Conservation (phyloP, 1,140 invertebrate genomes). For the Oreohelix idahoensis region DNA sequence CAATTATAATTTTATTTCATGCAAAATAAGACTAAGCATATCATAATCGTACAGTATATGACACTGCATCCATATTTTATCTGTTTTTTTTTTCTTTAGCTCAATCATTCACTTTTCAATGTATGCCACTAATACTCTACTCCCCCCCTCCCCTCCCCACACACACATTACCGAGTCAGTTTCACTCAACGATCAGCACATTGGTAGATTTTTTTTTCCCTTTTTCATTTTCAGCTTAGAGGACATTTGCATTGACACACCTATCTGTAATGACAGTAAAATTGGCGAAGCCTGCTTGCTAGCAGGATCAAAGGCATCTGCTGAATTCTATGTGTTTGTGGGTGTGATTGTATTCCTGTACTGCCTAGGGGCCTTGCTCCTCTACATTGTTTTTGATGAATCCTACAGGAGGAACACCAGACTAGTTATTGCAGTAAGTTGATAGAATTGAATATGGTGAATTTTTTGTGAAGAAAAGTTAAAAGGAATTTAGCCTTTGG, state of each 20-base stretch:
- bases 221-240: slow-evolving; percentile 50
- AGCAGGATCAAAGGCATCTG: slow-evolving; percentile 73
- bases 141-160: no score
- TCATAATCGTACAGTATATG: no score
- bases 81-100: no score
- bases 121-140: no score
- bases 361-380: slow-evolving; percentile 75
- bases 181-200: no score
- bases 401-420: slow-evolving; percentile 77
- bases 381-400: slow-evolving; percentile 79
- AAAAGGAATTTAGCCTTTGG: no score
- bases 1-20: no score
- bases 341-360: slow-evolving; percentile 81
- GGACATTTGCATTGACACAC: slow-evolving; percentile 37
- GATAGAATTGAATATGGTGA: not conserved
- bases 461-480: not conserved
- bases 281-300: slow-evolving; percentile 38
- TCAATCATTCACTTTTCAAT: no score
- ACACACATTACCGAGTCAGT: no score
- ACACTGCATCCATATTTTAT: no score
- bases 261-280: slow-evolving; percentile 37
- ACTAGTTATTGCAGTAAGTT: slow-evolving; percentile 74
- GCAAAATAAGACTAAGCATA: no score
- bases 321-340: slow-evolving; percentile 81
- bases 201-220: no score